Conservation (phyloP, 2,797 vertebrate species). For the Chrosomus eos region DNA sequence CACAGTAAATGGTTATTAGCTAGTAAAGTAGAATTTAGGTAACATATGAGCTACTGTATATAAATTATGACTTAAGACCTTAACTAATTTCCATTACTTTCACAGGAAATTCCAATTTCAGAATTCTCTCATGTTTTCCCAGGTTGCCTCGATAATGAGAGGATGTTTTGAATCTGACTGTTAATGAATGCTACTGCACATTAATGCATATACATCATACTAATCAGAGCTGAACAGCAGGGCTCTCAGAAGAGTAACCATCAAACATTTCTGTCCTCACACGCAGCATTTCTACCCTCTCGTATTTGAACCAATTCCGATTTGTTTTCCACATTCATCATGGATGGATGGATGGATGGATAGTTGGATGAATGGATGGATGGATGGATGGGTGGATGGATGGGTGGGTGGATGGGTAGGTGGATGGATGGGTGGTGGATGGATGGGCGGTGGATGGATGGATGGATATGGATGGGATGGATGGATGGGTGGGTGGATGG, state of each 20-base stretch:
- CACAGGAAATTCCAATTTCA: not conserved
- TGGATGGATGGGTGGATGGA: too few relatives aligned
- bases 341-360: not conserved
- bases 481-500: too few relatives aligned
- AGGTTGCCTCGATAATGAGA: constrained; percentile 13
- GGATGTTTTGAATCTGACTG: constrained; percentile 10
- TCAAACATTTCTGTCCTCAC: not conserved
- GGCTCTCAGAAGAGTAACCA: not conserved
- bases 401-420: too few relatives aligned
- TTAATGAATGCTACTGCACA: constrained; percentile 22
- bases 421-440: too few relatives aligned
- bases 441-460: too few relatives aligned
- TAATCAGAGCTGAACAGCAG: constrained; percentile 24
- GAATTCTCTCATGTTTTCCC: not conserved
- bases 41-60: not conserved
- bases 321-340: not conserved
- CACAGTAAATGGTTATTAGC: not conserved
- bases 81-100: not conserved
- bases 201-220: constrained; percentile 7
- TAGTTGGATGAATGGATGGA: not conserved
- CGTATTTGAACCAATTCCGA: not conserved
- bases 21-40: not conserved
- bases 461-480: too few relatives aligned
- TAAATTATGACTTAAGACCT: not conserved
- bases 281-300: not conserved